These are phyloP conservation scores for Pristionchus arcanus DNA, from an alignment of 2,888 invertebrate genomes.

Conservation along the genomic window DNA sequence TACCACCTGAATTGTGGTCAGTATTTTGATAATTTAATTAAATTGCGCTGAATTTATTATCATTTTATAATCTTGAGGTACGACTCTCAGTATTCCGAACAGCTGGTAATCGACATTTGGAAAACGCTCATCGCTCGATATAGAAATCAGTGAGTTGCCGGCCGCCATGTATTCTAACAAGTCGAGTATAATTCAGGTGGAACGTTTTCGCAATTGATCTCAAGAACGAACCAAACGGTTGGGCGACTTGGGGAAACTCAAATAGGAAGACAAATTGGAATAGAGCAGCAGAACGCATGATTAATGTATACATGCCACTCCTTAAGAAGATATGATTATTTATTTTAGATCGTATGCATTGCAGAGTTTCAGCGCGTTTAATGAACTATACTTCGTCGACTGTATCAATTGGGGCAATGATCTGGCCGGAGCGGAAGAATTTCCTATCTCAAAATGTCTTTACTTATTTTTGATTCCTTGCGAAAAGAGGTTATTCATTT, in stretches of 20 bases:
- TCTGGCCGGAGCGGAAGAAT: not conserved
- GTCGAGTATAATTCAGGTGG: not conserved
- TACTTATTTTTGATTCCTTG: not conserved
- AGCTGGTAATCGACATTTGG: not conserved
- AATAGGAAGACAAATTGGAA: not conserved
- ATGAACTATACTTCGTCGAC: not conserved
- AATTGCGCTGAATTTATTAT: too few species aligned
- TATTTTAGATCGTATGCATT: too few species aligned
- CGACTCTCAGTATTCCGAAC: not conserved
- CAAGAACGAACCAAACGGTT: not conserved
- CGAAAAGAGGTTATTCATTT: too few species aligned
- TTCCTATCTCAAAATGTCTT: not conserved
- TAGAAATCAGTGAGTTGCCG: not conserved
- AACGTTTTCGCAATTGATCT: not conserved
- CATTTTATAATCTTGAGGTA: not conserved
- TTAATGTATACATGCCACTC: not conserved
- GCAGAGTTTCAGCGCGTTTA: not conserved
- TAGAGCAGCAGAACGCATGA: not conserved
- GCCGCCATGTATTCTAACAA: not conserved
- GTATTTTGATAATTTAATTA: too few species aligned
- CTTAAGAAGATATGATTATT: not conserved
- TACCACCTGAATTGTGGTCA: not conserved
- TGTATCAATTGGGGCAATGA: not conserved
- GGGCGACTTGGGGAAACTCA: not conserved
- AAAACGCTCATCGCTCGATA: not conserved